These are phyloP conservation scores for Drosophila oshimai DNA, from an alignment of 1,140 invertebrate species.

Conservation along the genomic window DNA sequence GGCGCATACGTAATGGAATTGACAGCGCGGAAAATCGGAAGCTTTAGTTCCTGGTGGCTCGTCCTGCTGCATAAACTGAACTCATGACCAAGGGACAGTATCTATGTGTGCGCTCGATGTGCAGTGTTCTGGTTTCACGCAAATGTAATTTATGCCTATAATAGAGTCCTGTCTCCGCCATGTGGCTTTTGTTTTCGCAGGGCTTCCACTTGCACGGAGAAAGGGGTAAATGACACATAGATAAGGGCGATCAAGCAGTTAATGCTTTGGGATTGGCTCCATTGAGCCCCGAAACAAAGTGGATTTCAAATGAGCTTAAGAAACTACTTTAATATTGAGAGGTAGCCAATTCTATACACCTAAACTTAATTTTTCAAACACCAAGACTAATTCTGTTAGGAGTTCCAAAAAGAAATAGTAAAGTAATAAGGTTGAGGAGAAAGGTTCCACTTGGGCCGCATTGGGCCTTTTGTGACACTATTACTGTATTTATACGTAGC, in stretches of 20 bases:
- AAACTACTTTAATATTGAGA: too few relatives aligned
- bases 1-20: slow-evolving; percentile 65
- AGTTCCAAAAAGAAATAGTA: too few relatives aligned
- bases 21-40: slow-evolving; percentile 63
- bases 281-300: slow-evolving; percentile 17
- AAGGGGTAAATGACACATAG: slow-evolving; percentile 4
- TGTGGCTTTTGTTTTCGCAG: slow-evolving; percentile 29
- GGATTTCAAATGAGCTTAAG: slow-evolving; percentile 5
- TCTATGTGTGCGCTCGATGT: background rate
- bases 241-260: slow-evolving; percentile 14
- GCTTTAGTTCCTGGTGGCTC: slow-evolving; percentile 29
- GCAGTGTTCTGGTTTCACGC: background rate
- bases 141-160: slow-evolving; percentile 64
- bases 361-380: too few relatives aligned
- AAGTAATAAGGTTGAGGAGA: too few relatives aligned
- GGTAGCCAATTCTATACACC: too few relatives aligned
- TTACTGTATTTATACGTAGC: too few relatives aligned
- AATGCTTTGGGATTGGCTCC: slow-evolving; percentile 9
- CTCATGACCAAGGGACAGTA: slow-evolving; percentile 14
- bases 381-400: too few relatives aligned
- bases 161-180: slow-evolving; percentile 34
- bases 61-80: slow-evolving; percentile 21
- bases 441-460: too few relatives aligned
- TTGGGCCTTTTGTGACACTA: too few relatives aligned
- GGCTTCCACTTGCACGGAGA: background rate